These are phyloP conservation scores for Yasuhikotakia modesta DNA, from an alignment of 2,797 vertebrate species.

Conservation along the genomic window DNA sequence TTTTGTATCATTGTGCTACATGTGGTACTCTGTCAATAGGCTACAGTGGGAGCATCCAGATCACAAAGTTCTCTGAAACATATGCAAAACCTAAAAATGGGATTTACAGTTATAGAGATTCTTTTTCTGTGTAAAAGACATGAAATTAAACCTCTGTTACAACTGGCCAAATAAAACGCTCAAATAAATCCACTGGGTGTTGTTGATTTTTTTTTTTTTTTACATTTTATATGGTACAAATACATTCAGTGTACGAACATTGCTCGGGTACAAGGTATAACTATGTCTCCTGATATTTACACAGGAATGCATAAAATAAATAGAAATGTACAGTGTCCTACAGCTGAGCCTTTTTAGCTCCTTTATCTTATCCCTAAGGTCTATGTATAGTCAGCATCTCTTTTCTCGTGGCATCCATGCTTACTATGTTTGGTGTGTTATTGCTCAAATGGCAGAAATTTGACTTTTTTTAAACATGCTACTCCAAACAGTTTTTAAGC, in stretches of 20 bases:
- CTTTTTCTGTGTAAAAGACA: constrained; percentile 32
- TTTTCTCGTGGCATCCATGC: constrained; percentile 37
- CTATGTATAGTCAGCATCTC: background rate
- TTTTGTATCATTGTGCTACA: constrained; percentile 45
- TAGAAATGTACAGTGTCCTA: background rate
- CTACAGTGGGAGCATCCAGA: constrained; percentile 10
- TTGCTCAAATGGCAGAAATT: constrained; percentile 22
- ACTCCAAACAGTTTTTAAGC: constrained; percentile 20
- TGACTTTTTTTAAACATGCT: constrained; percentile 46
- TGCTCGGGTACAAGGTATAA: constrained; percentile 20
- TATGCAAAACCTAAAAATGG: constrained; percentile 54
- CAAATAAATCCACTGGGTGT: constrained; percentile 10
- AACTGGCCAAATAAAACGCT: constrained; percentile 55
- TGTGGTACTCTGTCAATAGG: constrained; percentile 38
- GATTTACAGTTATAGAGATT: constrained; percentile 13
- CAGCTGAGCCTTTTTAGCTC: background rate
- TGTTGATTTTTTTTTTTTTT: constrained; percentile 2
- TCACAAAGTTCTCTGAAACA: constrained; percentile 44
- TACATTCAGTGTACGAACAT: constrained; percentile 21
- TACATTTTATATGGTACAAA: constrained; percentile 53
- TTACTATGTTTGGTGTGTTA: constrained; percentile 24
- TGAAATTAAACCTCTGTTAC: constrained; percentile 38
- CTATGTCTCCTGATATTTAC: background rate
- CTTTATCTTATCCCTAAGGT: background rate
- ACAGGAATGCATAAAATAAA: background rate